Evolutionary conservation across 2,888 invertebrate genomes (phyloP).

Genomic region (Melanostoma mellinum): DNA sequence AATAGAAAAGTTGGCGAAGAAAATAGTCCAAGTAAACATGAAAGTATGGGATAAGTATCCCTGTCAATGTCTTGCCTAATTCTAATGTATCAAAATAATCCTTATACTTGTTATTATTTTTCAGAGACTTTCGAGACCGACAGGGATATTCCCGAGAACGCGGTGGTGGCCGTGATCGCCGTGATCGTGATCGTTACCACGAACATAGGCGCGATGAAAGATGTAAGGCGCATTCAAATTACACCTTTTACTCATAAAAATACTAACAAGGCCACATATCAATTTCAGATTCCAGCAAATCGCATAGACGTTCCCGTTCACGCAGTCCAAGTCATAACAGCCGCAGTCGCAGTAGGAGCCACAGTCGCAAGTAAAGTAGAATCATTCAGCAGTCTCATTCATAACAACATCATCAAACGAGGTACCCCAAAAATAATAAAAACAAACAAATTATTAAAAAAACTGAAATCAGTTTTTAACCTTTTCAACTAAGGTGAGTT

Average conservation of each 20-base stretch:
- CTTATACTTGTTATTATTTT: slow-evolving; percentile 2
- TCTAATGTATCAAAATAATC: too few species aligned
- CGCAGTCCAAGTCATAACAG: slow-evolving; percentile 77
- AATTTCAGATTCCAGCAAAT: slow-evolving; percentile 77
- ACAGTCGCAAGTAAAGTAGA: slow-evolving; percentile 78
- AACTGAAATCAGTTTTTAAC: slow-evolving; percentile 53
- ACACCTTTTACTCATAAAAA: neutral
- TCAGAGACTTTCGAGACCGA: slow-evolving; percentile 76
- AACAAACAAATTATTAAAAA: slow-evolving; percentile 62
- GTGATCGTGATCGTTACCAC: slow-evolving; percentile 73
- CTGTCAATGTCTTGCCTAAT: too few species aligned
- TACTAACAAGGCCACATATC: neutral
- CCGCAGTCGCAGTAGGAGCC: slow-evolving; percentile 79
- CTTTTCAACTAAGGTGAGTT: slow-evolving; percentile 74
- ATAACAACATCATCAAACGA: slow-evolving; percentile 59
- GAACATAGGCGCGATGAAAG: slow-evolving; percentile 61
- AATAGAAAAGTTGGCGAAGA: too few species aligned
- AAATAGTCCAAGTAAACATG: too few species aligned
- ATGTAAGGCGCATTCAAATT: slow-evolving; percentile 32
- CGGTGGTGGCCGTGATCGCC: slow-evolving; percentile 76
- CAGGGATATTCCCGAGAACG: slow-evolving; percentile 79
- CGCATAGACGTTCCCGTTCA: slow-evolving; percentile 78
- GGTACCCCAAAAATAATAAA: slow-evolving; percentile 74
- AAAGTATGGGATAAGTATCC: too few species aligned
- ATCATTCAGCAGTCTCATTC: slow-evolving; percentile 35